Evolutionary conservation across 1,140 invertebrate species (phyloP).

Genomic region (Diachasma alloeum): DNA sequence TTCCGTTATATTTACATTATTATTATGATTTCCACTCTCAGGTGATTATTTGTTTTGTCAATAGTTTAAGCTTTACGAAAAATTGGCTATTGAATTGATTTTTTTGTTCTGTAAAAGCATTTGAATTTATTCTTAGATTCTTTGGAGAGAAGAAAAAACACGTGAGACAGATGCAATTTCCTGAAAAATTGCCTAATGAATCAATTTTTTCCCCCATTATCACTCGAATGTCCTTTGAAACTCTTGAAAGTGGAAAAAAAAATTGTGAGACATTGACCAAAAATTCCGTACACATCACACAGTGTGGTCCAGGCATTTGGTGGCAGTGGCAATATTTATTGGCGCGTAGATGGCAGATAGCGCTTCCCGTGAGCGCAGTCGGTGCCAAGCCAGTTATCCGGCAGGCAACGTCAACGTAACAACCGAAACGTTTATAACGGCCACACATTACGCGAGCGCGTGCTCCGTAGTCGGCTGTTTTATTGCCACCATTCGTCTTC

Average conservation of each 20-base stretch:
- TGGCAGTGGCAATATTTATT: conserved; percentile 41
- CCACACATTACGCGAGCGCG: conserved; percentile 46
- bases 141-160: too few relatives aligned
- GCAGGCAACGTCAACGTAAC: conserved; percentile 47
- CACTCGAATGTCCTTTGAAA: too few relatives aligned
- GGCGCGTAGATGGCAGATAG: conserved; percentile 45
- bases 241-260: background rate
- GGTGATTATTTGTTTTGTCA: too few relatives aligned
- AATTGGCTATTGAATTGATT: too few relatives aligned
- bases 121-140: too few relatives aligned
- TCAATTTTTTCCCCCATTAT: too few relatives aligned
- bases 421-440: conserved; percentile 54
- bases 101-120: too few relatives aligned
- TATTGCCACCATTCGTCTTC: conserved; percentile 51
- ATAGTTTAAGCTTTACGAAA: too few relatives aligned
- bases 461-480: conserved; percentile 45
- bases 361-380: conserved; percentile 34
- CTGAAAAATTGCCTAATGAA: too few relatives aligned
- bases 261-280: background rate
- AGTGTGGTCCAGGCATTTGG: conserved; percentile 22
- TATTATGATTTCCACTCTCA: background rate
- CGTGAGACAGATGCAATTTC: too few relatives aligned
- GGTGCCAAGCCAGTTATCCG: conserved; percentile 53
- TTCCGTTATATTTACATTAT: background rate
- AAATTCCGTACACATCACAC: conserved; percentile 31